A percentile compares a stretch with the other conserved stretches of the same genome.
phyloP scores from a whole-genome alignment of 2,888 invertebrate genomes.

The Cremastinae sp. region DNA sequence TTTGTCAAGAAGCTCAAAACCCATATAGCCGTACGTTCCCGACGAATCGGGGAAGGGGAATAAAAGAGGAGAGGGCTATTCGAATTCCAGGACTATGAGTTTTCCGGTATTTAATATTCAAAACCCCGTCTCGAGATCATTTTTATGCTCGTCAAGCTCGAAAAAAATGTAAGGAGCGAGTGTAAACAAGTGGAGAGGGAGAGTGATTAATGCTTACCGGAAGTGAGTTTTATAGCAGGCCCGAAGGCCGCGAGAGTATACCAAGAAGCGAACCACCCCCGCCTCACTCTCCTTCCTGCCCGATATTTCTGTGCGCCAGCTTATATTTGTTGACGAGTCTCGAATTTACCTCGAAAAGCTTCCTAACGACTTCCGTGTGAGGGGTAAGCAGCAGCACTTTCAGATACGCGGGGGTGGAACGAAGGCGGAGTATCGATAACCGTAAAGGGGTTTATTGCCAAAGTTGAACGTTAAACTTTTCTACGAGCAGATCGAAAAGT shows the following conservation, averaged over 20 bases:
- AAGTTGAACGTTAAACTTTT: constrained; percentile 53
- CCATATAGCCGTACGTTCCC: too few relatives aligned
- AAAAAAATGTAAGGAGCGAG: too few relatives aligned
- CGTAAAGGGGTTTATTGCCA: constrained; percentile 56
- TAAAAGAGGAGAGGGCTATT: too few relatives aligned
- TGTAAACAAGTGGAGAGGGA: too few relatives aligned
- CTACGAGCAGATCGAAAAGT: constrained; percentile 46
- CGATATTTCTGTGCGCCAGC: constrained; percentile 23
- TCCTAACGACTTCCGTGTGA: constrained; percentile 44
- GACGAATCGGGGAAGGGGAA: too few relatives aligned
- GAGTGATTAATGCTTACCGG: too few relatives aligned
- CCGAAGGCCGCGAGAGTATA: background rate
- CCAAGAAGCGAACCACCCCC: constrained; percentile 7
- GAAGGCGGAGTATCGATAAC: constrained; percentile 52
- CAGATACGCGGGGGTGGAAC: background rate
- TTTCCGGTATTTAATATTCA: too few relatives aligned
- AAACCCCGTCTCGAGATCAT: too few relatives aligned
- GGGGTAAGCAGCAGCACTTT: constrained; percentile 2
- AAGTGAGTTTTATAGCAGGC: background rate
- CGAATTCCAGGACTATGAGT: too few relatives aligned
- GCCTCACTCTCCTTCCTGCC: background rate
- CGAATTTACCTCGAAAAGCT: constrained; percentile 55
- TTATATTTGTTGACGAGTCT: constrained; percentile 40
- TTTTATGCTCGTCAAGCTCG: too few relatives aligned
- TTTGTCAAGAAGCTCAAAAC: background rate